These are phyloP conservation scores for Sphenopsis melanotis DNA, from an alignment of 2,797 vertebrate species.

Conservation along the genomic window DNA sequence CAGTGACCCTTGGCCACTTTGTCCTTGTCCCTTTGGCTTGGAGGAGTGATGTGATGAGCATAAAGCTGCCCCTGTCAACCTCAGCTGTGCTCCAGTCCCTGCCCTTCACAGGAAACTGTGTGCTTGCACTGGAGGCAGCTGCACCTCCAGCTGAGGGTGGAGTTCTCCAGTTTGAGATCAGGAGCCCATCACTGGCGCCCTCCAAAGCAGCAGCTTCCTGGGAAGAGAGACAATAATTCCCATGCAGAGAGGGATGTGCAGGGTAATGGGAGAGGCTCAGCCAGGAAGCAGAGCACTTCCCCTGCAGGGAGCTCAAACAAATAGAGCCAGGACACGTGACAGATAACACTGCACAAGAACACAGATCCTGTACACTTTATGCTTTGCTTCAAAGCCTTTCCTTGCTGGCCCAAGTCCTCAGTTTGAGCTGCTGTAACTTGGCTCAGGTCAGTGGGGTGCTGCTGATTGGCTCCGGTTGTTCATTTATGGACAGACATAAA, in stretches of 20 bases:
- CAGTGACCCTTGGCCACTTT: not conserved
- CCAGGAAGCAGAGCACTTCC: not conserved
- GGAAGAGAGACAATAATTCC: not conserved
- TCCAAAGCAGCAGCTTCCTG: not conserved
- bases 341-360: fast-evolving
- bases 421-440: not conserved
- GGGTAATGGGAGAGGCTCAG: not conserved
- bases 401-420: not conserved
- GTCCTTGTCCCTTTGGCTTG: not conserved
- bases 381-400: not conserved
- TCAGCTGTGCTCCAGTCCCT: not conserved
- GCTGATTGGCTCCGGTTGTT: not conserved
- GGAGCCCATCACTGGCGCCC: not conserved
- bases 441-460: not conserved
- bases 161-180: not conserved
- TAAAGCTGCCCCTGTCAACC: not conserved
- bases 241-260: not conserved
- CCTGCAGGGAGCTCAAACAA: not conserved
- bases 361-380: not conserved
- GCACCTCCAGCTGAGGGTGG: not conserved
- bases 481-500: not conserved
- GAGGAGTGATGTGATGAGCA: not conserved
- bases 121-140: not conserved
- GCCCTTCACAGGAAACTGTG: not conserved
- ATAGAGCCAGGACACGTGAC: fast-evolving